Evolutionary conservation across 2,888 invertebrate genomes (phyloP), one percentile per base, ranked within the genome.

Genomic region (Nymphalis polychloros): DNA sequence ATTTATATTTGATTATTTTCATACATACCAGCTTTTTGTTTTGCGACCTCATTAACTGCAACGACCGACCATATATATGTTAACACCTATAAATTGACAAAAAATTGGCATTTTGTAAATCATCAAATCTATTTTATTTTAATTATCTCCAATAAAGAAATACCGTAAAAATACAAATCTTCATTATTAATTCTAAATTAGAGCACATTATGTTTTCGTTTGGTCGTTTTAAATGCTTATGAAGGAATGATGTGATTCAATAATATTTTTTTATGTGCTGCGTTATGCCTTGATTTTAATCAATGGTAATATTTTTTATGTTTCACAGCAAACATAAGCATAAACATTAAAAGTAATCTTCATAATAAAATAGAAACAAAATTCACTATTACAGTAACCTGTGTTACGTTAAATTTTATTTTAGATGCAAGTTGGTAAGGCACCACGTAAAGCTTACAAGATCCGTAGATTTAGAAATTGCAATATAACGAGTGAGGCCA

Each of bases 201-300:
- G 52, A 63, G 67, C 63, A 67, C 72, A 71, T 71, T 55, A 55
- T 49, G 59, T 23, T 64, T 60, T 64, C 46, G n/a, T 50, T 20
- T 13, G 23, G 57, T 63, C 57, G 62, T 59, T 66, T 47, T 13
- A 50, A 50, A 59, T n/a, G 41, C 52, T 59, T 48, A 20, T 41
- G 53, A 49, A 64, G 64, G 59, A 55, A 48, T 49, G 48, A 53
- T 23, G 17, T 55, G 49, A 27, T 35, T 8, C 47, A 46, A 47
- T 59, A 35, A 50, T 41, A 63, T 59, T 69, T 41, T n/a, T 41
- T 62, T 55, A 31, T 48, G 46, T 27, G 47, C 69, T 72, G 59
- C 75, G 84, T 77, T 79, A 72, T 78, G 87, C 81, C 74, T 68
- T 85, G 86, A 77, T 82, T 87, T 88, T 86, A 83, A 88, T 72